A percentile compares a stretch with the other conserved stretches of the same genome.
Conservation (phyloP, 2,797 vertebrate species). For the Acanthurus leucopareius region DNA sequence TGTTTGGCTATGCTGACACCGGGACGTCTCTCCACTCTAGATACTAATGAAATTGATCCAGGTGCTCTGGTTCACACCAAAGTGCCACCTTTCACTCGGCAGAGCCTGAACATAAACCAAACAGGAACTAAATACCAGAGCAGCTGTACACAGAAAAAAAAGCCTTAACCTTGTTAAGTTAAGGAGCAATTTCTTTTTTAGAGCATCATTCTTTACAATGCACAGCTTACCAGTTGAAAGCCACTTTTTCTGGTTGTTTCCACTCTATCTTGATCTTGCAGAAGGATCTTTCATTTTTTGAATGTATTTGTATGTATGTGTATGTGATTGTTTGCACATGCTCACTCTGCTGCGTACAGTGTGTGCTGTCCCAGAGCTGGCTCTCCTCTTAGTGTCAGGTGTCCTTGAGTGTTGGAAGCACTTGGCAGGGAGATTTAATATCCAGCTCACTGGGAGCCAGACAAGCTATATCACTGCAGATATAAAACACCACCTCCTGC, state of each 20-base stretch:
- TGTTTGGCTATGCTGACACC: constrained; percentile 84
- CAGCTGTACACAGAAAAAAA: constrained; percentile 45
- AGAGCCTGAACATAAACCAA: constrained; percentile 71
- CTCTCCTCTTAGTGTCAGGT: constrained; percentile 86
- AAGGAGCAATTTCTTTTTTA: constrained; percentile 51
- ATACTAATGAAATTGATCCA: constrained; percentile 94
- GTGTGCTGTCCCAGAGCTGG: constrained; percentile 66
- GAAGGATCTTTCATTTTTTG: constrained; percentile 6
- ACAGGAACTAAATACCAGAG: constrained; percentile 63
- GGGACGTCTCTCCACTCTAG: constrained; percentile 85
- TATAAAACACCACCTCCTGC: constrained; percentile 59
- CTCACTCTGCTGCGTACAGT: constrained; percentile 45
- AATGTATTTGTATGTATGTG: constrained; percentile 4
- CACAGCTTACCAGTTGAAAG: constrained; percentile 5
- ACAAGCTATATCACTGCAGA: constrained; percentile 92
- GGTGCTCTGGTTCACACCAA: constrained; percentile 89
- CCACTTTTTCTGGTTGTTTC: constrained; percentile 3
- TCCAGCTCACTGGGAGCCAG: constrained; percentile 90
- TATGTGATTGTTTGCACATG: constrained; percentile 21
- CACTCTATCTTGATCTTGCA: constrained; percentile 39
- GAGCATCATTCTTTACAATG: constrained; percentile 33
- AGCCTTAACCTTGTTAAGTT: constrained; percentile 54
- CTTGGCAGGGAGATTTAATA: constrained; percentile 95
- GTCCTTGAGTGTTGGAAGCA: constrained; percentile 91
- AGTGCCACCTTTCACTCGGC: constrained; percentile 81